Conservation (phyloP, 2,797 vertebrate genomes). For the Eidolon dupreanum region DNA sequence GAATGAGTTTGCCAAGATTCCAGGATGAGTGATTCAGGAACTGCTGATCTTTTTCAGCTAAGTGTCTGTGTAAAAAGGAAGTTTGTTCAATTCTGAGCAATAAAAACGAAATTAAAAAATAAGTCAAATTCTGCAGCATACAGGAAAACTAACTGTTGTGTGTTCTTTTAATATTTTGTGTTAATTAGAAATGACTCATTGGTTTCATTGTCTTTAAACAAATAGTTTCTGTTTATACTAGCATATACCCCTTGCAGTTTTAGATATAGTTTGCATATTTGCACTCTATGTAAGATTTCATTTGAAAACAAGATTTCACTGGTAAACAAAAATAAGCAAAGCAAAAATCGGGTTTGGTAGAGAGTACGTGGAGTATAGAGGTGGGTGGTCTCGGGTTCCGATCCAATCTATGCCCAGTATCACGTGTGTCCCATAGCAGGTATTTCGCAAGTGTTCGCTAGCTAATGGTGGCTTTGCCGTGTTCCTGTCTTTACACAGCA, state of each 20-base stretch:
- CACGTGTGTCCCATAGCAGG: rapidly evolving
- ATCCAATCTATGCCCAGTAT: not conserved
- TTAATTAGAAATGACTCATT: conserved; percentile 26
- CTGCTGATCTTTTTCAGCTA: not conserved
- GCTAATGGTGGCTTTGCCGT: not conserved
- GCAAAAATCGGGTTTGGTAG: not conserved
- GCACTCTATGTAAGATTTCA: not conserved
- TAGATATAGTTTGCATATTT: not conserved
- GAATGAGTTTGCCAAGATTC: not conserved
- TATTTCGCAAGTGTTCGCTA: not conserved
- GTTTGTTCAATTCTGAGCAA: not conserved
- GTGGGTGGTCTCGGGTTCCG: not conserved
- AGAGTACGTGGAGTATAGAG: not conserved
- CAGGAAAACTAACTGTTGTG: not conserved
- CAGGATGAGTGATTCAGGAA: not conserved
- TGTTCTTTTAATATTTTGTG: not conserved
- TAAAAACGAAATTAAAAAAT: conserved; percentile 43
- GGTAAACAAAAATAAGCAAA: not conserved
- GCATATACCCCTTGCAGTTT: not conserved
- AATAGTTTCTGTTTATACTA: not conserved
- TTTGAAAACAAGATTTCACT: not conserved
- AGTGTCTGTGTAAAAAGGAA: not conserved
- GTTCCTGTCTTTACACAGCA: not conserved
- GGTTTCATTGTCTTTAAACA: conserved; percentile 38
- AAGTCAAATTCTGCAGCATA: not conserved